Base-by-base conservation (phyloP, 1,140 invertebrate genomes). In the Diabrotica undecimpunctata region DNA sequence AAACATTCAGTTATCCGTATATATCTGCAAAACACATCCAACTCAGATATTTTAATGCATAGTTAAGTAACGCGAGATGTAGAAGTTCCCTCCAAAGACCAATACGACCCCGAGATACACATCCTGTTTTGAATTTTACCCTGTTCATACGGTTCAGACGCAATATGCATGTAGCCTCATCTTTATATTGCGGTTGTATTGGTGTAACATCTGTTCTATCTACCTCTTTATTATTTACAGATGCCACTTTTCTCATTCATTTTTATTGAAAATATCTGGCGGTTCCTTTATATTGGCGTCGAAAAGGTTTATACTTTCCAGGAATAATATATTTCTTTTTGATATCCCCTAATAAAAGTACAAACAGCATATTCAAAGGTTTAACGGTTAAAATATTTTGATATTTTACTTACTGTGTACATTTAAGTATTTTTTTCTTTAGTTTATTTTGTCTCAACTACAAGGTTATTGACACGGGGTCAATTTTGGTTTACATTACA, bases 11-110 rank as follows among this genome's bases (percentile, higher is more conserved):
- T 62, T 54, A 62, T 62, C 36, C 61, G 61, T 35, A 62, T 39
- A 46, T 46, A 46, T 46, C 41, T 54, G 61, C 51, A 52, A 54
- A 54, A 60, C 64, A 63, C 61, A 62, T 46, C 61, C 65, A 46
- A 61, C 41, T 50, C 53, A 61, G 71, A 64, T 66, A 68, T 72
- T 72, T 72, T 72, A 72, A 72, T 72, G 71, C 71, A 72, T 72
- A 72, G 69, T 68, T 72, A 72, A 72, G 71, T 70, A 68, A 63
- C 58, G 55, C 58, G 61, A 61, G 51, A 68, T 62, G 63, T 59
- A 60, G 59, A 68, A 46, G 4, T 70, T 70, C 65, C 35, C 71
- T 70, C 71, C 62, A 64, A 70, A 72, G 71, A 66, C 68, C 71
- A 70, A 72, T 72, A 72, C 61, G 57, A 65, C 51, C 46, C 10